Conservation (phyloP, 1,140 invertebrate species). For the Drosophila sproati region DNA sequence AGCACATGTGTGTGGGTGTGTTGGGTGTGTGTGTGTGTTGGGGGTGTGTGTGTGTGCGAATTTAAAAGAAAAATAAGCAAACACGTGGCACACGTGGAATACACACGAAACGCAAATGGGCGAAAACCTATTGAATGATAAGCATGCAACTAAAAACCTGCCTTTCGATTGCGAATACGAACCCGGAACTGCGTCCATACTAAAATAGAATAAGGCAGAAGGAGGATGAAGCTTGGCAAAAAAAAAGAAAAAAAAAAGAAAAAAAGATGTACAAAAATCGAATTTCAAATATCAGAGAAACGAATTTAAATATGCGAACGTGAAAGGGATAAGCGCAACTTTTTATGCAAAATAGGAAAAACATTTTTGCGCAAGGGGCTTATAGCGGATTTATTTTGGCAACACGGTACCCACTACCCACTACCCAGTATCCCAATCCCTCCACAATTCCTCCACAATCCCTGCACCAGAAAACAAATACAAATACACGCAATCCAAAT, state of each 20-base stretch:
- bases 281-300: conserved; percentile 70
- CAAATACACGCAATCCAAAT: conserved; percentile 75
- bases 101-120: conserved; percentile 17
- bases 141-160: conserved; percentile 42
- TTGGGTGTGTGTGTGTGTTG: neutral
- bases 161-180: neutral
- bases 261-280: conserved; percentile 49
- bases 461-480: conserved; percentile 60
- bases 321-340: conserved; percentile 66
- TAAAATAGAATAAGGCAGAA: conserved; percentile 11
- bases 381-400: conserved; percentile 73
- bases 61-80: conserved; percentile 45
- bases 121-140: conserved; percentile 42
- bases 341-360: conserved; percentile 69
- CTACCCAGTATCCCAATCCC: conserved; percentile 16
- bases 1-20: neutral
- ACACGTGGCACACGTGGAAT: conserved; percentile 47
- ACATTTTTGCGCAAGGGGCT: conserved; percentile 68
- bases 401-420: conserved; percentile 19
- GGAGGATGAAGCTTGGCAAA: too few species aligned
- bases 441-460: conserved; percentile 9
- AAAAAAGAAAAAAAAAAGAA: neutral
- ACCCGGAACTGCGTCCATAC: conserved; percentile 20
- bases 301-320: conserved; percentile 63
- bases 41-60: conserved; percentile 11